Evolutionary conservation across 2,113 vertebrate species (phyloP).

Genomic region (Chlamydotis undulata): DNA sequence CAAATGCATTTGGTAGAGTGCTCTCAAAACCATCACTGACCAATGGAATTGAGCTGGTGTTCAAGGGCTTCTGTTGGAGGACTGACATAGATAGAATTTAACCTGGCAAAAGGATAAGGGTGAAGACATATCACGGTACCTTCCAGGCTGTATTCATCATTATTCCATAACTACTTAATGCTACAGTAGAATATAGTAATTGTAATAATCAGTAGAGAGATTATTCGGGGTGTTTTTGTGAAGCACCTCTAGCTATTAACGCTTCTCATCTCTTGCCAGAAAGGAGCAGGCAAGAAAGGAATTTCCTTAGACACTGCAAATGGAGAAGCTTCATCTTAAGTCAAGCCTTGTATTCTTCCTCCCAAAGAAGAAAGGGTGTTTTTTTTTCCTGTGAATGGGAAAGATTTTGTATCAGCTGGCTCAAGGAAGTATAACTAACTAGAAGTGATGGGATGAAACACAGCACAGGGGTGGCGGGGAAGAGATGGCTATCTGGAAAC

Average conservation of each 20-base stretch:
- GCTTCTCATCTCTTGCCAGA: neutral
- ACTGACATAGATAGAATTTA: neutral
- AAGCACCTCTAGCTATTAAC: neutral
- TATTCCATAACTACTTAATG: neutral
- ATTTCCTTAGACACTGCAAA: neutral
- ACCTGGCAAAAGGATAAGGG: neutral
- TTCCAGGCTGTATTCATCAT: neutral
- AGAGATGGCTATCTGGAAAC: conserved; percentile 35
- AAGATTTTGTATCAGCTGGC: neutral
- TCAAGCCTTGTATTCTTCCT: neutral
- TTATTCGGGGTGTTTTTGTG: neutral
- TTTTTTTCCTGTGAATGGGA: neutral
- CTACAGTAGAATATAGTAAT: neutral
- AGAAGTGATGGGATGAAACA: conserved; percentile 32
- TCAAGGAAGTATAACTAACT: conserved; percentile 21
- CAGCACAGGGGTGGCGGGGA: neutral
- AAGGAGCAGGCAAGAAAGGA: neutral
- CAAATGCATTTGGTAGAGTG: neutral
- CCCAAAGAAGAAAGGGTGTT: neutral
- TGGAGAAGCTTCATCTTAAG: neutral
- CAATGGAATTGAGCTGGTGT: neutral
- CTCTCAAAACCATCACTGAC: neutral
- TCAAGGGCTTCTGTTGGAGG: neutral
- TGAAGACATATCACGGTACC: neutral
- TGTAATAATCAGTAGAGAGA: neutral